Evolutionary conservation across 1,140 invertebrate species (phyloP), one percentile per base, ranked within the genome.

Genomic region (Lasaia peninsularis): DNA sequence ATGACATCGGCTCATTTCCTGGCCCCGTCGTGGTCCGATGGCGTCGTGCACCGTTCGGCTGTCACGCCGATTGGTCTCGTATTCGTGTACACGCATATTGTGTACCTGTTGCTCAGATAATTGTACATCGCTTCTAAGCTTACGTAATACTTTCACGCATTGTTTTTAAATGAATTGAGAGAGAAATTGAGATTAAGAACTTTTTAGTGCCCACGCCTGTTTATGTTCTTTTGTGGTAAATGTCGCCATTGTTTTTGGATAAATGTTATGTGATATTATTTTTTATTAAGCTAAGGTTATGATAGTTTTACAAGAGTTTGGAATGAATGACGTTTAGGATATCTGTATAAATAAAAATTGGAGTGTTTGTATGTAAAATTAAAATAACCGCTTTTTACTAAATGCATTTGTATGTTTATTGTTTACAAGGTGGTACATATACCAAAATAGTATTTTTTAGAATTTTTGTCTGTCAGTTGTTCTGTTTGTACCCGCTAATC

Each of bases 61-160:
- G 71, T 73, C 68, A 70, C 68, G 63, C 21, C 51, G 62, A 73
- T 68, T 67, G 63, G 61, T 37, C 63, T 44, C 70, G 67, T 65
- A 62, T 31, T 52, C 55, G 55, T 56, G 58, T 61, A 53, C 62
- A 69, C 54, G 69, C 64, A 67, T 58, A 48, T 56, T 40, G 37
- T 56, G 56, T 56, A 55, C 51, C 54, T 56, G 67, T 60, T 60
- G 56, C 59, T 56, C 55, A 56, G 60, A 63, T 67, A 60, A 62
- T 60, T 69, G 57, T 62, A 62, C 51, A 63, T 40, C 37, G 53
- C 51, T 44, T 37, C 9, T 56, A 48, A 56, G 20, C 20, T 37
- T 33, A 35, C 34, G 52, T 37, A 20, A 40, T 56, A 28, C 44
- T 48, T 48, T 48, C 44, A 20, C 44, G 21, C 44, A 48, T 48